Evolutionary conservation across 2,797 vertebrate genomes (phyloP), one percentile per base, ranked within the genome.

Genomic region (Diglossa cyanea): DNA sequence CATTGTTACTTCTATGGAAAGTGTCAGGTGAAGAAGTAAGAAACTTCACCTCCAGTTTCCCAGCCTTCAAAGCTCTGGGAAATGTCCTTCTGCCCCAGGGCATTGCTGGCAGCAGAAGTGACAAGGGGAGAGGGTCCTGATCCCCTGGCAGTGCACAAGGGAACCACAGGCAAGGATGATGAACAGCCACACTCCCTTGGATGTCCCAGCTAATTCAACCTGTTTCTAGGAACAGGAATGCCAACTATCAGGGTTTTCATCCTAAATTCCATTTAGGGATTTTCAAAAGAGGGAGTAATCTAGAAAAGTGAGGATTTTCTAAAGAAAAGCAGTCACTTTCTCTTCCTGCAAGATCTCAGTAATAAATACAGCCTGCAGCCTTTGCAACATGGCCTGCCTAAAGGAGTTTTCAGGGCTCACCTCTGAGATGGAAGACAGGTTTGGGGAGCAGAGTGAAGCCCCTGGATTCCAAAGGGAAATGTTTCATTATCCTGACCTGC

Each of bases 211-310:
- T 76, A 51, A 47, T 79, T 17, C 54, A 53, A 26, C 3, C 14
- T 76, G 9, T 51, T 81, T 15, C 25, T 66, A 75, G 53, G 30
- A 66, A 28, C 30, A 82, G 17, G 19, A 55, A 72, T 47, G 9
- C 4, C 13, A 89, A 0, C 21, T 28, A 14, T 44, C 23, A 44
- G 51, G 15, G 4, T 40, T 76, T 55, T 25, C 7, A 60, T 33
- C n/a, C 62, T 60, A 24, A 51, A 18, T 58, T 58, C 35, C 10
- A 75, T 51, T 31, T 33, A 50, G 20, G 26, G 35, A 53, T 77
- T 84, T 87, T 51, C 0, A 0, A 61, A 78, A 47, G 45, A 40
- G 25, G 18, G 2, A 7, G 10, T 51, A 60, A 66, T 57, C 25
- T 57, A 73, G 73, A 68, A 76, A 79, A 75, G 11, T 40, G 37